Percentiles rank a stretch among this genome's conserved stretches.
Evolutionary conservation across 37 sponge, comb jelly and placozoan genomes (phyloP).

Genomic region (Halichondria panicea): DNA sequence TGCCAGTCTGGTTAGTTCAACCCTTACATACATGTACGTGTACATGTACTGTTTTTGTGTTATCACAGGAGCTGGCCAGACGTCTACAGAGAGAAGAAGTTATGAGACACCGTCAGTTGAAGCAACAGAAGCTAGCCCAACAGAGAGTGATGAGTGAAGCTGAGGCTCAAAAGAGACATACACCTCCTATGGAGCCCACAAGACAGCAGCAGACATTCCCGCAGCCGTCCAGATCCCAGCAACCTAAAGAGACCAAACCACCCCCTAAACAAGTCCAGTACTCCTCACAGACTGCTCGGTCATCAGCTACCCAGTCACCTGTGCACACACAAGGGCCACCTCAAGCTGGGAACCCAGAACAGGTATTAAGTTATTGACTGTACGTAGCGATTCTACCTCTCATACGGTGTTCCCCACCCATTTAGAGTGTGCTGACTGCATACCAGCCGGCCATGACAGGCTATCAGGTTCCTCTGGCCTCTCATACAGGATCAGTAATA

Average conservation of each 20-base stretch:
- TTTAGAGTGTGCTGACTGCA: not conserved
- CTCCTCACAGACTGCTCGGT: not conserved
- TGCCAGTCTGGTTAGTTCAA: not conserved
- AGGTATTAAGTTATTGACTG: not conserved
- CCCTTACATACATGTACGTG: not conserved
- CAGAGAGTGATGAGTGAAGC: conserved; percentile 7
- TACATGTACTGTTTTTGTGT: not conserved
- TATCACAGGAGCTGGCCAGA: conserved; percentile 33
- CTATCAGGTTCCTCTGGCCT: conserved; percentile 1
- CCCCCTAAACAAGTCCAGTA: not conserved
- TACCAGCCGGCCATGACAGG: conserved; percentile 35
- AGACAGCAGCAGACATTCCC: not conserved
- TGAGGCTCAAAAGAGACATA: not conserved
- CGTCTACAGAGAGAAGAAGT: conserved; percentile 20
- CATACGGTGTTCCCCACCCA: not conserved
- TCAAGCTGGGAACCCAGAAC: not conserved
- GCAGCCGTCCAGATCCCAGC: too few species aligned
- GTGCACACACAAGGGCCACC: not conserved
- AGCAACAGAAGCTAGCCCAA: conserved; percentile 18
- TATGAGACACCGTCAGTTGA: not conserved
- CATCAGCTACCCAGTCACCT: not conserved
- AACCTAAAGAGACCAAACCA: too few species aligned
- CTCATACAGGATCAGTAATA: not conserved
- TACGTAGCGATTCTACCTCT: not conserved
- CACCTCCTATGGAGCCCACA: not conserved